Evolutionary conservation across 2,113 vertebrate genomes (phyloP).

Genomic region (Tautogolabrus adspersus): DNA sequence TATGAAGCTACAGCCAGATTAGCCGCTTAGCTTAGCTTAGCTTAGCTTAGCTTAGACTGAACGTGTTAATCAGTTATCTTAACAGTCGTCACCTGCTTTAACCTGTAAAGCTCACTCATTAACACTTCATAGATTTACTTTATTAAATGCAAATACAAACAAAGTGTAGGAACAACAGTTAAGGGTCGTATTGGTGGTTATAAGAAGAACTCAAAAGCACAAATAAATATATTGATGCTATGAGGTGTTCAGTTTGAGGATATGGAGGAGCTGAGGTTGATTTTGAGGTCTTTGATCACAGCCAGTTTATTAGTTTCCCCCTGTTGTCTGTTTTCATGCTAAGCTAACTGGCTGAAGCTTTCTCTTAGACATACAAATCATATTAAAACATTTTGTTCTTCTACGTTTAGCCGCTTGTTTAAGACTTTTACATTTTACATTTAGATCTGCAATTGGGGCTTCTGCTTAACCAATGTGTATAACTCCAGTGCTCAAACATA

Average conservation of each 20-base stretch:
- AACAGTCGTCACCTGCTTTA: no score
- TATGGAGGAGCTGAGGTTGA: no score
- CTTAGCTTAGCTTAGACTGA: conserved; percentile 2
- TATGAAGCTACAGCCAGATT: neutral
- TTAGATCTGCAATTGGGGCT: neutral
- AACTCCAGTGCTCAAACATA: neutral
- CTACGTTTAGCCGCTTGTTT: conserved; percentile 11
- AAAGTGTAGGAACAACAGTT: no score
- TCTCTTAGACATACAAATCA: conserved; percentile 28
- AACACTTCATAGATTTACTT: no score
- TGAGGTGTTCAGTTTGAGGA: no score
- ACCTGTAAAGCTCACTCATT: no score
- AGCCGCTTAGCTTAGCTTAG: conserved; percentile 5
- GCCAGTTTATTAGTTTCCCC: no score
- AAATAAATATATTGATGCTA: no score
- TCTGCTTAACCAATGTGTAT: neutral
- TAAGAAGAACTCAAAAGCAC: no score
- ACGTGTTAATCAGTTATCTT: neutral
- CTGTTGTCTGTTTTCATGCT: neutral
- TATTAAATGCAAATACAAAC: no score
- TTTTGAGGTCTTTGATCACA: no score
- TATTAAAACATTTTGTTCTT: conserved; percentile 18
- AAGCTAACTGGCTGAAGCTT: neutral
- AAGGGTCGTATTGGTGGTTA: no score
- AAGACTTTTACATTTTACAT: neutral